Evolutionary conservation across 2,113 vertebrate genomes (phyloP).

Genomic region (Poicephalus gulielmi): DNA sequence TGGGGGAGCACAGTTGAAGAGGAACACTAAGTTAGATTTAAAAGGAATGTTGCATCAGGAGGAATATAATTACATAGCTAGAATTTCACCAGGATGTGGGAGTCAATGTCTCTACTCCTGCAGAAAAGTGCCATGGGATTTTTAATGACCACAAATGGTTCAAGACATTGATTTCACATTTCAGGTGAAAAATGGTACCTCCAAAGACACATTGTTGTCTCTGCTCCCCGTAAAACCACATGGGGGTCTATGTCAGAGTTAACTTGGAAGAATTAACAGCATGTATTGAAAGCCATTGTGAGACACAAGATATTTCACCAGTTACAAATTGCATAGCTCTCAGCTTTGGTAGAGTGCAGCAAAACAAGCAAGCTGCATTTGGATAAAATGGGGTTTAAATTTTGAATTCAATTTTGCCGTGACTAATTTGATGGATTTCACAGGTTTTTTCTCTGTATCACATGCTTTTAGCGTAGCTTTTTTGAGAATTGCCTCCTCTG

Average conservation of each 20-base stretch:
- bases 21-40: slow-evolving; percentile 39
- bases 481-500: not conserved
- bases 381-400: not conserved
- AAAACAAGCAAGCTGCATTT: not conserved
- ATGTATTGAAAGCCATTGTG: not conserved
- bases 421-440: not conserved
- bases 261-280: slow-evolving; percentile 14
- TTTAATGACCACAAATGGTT: slow-evolving; percentile 50
- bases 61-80: slow-evolving; percentile 13
- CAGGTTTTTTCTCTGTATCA: not conserved
- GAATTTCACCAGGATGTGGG: slow-evolving; percentile 39
- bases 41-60: not conserved
- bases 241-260: not conserved
- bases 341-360: not conserved
- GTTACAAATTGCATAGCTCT: not conserved
- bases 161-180: slow-evolving; percentile 60
- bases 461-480: not conserved
- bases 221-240: slow-evolving; percentile 1
- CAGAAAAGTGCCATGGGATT: slow-evolving; percentile 23
- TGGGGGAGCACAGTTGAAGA: not conserved
- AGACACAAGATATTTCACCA: not conserved
- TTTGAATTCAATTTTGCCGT: not conserved
- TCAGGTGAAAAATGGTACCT: slow-evolving; percentile 55
- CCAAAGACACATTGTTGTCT: slow-evolving; percentile 34
- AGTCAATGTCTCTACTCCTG: slow-evolving; percentile 38